Conservation (phyloP, 2,797 vertebrate species). For the Cuniculus paca region DNA sequence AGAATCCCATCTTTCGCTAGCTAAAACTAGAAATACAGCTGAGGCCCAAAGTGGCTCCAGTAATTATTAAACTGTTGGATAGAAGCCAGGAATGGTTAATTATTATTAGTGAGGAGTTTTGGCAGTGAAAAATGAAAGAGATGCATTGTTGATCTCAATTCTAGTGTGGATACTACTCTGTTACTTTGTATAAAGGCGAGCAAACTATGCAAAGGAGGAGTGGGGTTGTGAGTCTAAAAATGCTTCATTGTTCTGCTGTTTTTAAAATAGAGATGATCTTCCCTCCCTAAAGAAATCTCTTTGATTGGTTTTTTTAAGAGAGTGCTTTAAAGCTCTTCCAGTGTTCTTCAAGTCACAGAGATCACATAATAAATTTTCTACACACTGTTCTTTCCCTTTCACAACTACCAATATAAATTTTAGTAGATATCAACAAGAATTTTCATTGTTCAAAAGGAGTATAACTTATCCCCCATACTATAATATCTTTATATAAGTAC, state of each 20-base stretch:
- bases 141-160: conserved; percentile 69
- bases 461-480: background rate
- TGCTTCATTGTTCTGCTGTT: conserved; percentile 71
- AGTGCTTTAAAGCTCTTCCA: conserved; percentile 23
- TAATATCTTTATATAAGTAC: conserved; percentile 15
- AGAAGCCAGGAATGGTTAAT: conserved; percentile 73
- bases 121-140: conserved; percentile 67
- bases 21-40: conserved; percentile 69
- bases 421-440: background rate
- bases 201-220: conserved; percentile 63
- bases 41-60: conserved; percentile 60
- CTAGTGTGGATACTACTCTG: conserved; percentile 49
- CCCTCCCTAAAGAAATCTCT: conserved; percentile 46
- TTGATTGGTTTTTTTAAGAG: conserved; percentile 52
- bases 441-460: background rate
- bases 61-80: conserved; percentile 76
- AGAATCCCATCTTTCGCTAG: background rate
- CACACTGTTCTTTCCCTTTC: background rate
- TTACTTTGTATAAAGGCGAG: conserved; percentile 56
- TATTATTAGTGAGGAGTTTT: conserved; percentile 75
- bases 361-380: background rate
- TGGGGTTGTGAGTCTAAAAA: conserved; percentile 45
- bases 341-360: conserved; percentile 47
- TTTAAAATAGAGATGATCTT: conserved; percentile 57
- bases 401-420: background rate